A percentile compares a stretch with the other conserved stretches of the same genome.
Conservation (phyloP, 2,888 invertebrate genomes). For the Yponomeuta sedellus region DNA sequence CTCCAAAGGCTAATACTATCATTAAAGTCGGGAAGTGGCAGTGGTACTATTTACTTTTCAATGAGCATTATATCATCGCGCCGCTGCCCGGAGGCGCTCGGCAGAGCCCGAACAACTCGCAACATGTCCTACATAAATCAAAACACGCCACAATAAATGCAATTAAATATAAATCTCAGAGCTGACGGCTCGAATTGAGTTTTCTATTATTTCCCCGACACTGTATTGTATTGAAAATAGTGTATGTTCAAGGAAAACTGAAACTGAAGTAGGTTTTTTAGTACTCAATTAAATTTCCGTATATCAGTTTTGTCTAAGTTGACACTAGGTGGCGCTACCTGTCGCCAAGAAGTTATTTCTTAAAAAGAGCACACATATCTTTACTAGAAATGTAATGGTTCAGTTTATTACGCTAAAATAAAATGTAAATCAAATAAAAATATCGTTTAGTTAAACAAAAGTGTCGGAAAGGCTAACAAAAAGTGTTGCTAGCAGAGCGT, state of each 20-base stretch:
- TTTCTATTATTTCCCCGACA: conserved; percentile 34
- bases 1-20: background rate
- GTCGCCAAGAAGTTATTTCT: conserved; percentile 13
- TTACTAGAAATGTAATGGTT: background rate
- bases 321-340: conserved; percentile 7
- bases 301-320: background rate
- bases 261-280: background rate
- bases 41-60: conserved; percentile 15
- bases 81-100: conserved; percentile 12
- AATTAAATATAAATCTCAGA: conserved; percentile 70
- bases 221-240: background rate
- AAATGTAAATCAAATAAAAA: conserved; percentile 9
- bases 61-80: conserved; percentile 14
- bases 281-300: background rate
- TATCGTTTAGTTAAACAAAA: background rate
- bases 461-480: background rate
- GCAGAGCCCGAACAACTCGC: conserved; percentile 13
- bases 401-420: background rate
- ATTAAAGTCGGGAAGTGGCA: conserved; percentile 13
- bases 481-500: conserved; percentile 82
- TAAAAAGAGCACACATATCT: no score
- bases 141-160: conserved; percentile 57
- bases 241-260: background rate
- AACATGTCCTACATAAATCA: conserved; percentile 47
- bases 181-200: conserved; percentile 56